Percentiles rank a stretch among this genome's conserved stretches.
Evolutionary conservation across 37 sponge, comb jelly and placozoan genomes (phyloP).

Genomic region (Diacarnus erythraeanus): DNA sequence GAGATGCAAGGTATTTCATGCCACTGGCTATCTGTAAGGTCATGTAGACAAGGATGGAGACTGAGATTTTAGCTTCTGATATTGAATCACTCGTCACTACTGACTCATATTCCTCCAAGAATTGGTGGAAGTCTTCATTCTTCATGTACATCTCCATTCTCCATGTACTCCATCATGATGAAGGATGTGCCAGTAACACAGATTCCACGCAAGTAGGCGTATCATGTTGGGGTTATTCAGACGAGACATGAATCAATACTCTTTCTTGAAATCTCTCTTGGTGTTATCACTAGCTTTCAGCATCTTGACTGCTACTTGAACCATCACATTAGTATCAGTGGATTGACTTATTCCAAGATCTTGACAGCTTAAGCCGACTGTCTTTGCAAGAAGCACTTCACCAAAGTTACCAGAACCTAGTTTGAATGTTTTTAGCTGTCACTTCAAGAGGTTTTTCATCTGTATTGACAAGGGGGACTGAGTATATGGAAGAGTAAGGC

Average conservation of each 20-base stretch:
- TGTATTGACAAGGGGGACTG: constrained; percentile 41
- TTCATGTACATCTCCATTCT: too few species aligned
- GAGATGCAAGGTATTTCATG: constrained; percentile 81
- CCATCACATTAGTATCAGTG: constrained; percentile 36
- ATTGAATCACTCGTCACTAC: not conserved
- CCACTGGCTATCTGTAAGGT: constrained; percentile 77
- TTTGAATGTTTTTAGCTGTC: not conserved
- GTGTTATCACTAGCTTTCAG: constrained; percentile 31
- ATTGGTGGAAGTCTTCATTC: constrained; percentile 84
- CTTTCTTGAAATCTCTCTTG: constrained; percentile 65
- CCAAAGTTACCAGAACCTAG: constrained; percentile 70
- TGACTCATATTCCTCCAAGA: constrained; percentile 56
- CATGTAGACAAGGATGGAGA: constrained; percentile 57
- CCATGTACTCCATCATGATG: constrained; percentile 93
- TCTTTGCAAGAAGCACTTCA: constrained; percentile 78
- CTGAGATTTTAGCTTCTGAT: constrained; percentile 1
- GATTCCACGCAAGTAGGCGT: constrained; percentile 59
- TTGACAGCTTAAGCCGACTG: too few species aligned
- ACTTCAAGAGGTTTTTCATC: constrained; percentile 48
- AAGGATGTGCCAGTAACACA: constrained; percentile 33
- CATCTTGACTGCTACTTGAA: constrained; percentile 76
- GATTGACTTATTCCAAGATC: too few species aligned
- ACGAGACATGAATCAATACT: constrained; percentile 79
- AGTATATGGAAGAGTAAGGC: too few species aligned
- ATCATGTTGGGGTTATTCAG: constrained; percentile 69